Base-by-base conservation (phyloP, 2,797 vertebrate species). In the Sebastiscus albofasciatus region DNA sequence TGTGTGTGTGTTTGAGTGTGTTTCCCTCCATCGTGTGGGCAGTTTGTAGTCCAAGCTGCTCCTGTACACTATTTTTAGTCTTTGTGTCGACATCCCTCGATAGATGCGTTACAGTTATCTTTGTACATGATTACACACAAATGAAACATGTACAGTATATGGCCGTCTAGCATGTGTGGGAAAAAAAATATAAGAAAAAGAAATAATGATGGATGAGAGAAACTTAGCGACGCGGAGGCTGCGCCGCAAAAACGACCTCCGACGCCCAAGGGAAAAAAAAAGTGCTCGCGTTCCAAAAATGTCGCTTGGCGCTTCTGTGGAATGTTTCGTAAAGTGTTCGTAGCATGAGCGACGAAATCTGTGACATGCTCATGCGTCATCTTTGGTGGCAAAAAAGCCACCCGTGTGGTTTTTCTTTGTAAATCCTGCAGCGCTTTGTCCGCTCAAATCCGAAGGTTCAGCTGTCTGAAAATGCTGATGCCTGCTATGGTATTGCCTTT, bases 231-330 rank as follows among this genome's bases (percentile, higher is more conserved):
- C 29, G 14, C 66, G 62, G 64, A 71, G 72, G 59, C 64, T 56
- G 18, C 72, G 0, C 46, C 55, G n/a, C 91, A 90, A 88, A 93
- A 93, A 92, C 85, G 72, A 86, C 79, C 81, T 92, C 86, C 71
- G 7, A 87, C 65, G 82, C 62, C 82, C 66, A 85, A 71, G 42
- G 6, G 26, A 2, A 14, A 67, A 72, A 22, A 86, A 95, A 96
- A 96, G 96, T 96, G 95, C 96, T 95, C 85, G 46, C 62, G 82
- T 91, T 90, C 84, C 75, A 75, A 86, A 18, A 82, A 80, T 83
- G 72, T 83, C 3, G 52, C 70, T 13, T 31, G 70, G 75, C 61
- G 62, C 33, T 78, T 80, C 85, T 74, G 87, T 92, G 93, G 95
- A 95, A 96, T 94, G 93, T 89, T 90, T 87, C 39, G 33, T 75